Evolutionary conservation across 2,797 vertebrate species (phyloP), one percentile per base, ranked within the genome.

Genomic region (Leptodon cayanensis): DNA sequence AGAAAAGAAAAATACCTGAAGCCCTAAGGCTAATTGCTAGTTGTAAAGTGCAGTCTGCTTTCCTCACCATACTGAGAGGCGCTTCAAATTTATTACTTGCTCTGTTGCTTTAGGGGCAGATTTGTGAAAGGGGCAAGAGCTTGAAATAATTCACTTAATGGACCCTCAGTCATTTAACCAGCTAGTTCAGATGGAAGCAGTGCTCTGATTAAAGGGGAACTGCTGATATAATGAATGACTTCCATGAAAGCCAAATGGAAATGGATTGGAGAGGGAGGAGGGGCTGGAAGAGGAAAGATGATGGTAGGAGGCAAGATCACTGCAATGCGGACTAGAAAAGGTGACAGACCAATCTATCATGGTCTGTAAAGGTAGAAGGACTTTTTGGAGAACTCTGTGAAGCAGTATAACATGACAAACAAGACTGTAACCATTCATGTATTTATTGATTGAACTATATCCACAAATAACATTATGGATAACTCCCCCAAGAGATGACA

Each of bases 91-190:
- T 92, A 90, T 78, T 81, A 78, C 42, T 49, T 25, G 17, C 16
- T 78, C 24, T 50, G 31, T 61, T 81, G 82, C 74, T 96, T 87
- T 90, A 95, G 46, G 44, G 52, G 25, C 59, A 87, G 47, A 82
- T 57, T 76, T 95, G 73, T 59, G 54, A 84, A 85, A 70, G 89
- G 58, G 74, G 55, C 28, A 90, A 76, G 46, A 78, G 47, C 66
- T 92, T 69, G 76, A 86, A 86, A 96, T 95, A 93, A 88, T 93
- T 95, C 93, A 78, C 70, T 80, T 89, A 79, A 87, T 95, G 91
- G 77, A 80, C 55, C 88, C 21, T 90, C 44, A 67, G 80, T 72
- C 55, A 83, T 93, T 96, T 94, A 87, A 83, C 49, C 37, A 87
- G 26, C 58, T 95, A 84, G 84, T 85, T 93, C 57, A 92, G 69